These are phyloP conservation scores for Leptinotarsa rubiginosa DNA, from an alignment of 2,888 invertebrate species.

Conservation along the genomic window DNA sequence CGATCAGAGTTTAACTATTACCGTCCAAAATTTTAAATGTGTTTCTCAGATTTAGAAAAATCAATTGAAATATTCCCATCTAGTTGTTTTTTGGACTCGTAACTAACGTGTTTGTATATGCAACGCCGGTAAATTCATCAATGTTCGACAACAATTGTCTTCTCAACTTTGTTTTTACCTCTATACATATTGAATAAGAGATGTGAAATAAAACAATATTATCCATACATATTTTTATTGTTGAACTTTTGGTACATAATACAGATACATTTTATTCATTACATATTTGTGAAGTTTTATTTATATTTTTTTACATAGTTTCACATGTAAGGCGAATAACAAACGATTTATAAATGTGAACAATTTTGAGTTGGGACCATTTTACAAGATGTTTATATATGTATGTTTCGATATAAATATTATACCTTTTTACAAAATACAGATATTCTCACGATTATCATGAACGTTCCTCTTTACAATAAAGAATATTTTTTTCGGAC, in stretches of 20 bases:
- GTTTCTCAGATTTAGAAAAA: too few relatives aligned
- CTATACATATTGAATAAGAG: too few relatives aligned
- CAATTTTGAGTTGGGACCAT: conserved; percentile 4
- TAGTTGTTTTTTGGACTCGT: too few relatives aligned
- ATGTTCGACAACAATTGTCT: too few relatives aligned
- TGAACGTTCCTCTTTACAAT: conserved; percentile 7
- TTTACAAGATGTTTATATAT: neutral
- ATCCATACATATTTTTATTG: neutral
- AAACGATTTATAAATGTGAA: neutral
- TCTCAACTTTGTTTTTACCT: too few relatives aligned
- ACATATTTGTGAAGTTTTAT: conserved; percentile 6
- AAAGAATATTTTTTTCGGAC: neutral
- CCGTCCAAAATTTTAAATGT: too few relatives aligned
- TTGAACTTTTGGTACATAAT: conserved; percentile 13
- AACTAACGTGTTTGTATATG: too few relatives aligned
- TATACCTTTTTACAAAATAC: conserved; percentile 1
- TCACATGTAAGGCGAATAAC: conserved; percentile 5
- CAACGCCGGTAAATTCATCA: too few relatives aligned
- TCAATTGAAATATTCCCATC: too few relatives aligned
- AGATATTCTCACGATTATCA: conserved; percentile 16
- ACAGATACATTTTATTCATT: conserved; percentile 12
- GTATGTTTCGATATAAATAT: conserved; percentile 6
- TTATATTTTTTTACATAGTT: conserved; percentile 2
- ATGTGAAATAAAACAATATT: too few relatives aligned
- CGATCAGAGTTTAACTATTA: too few relatives aligned